A percentile compares a stretch with the other conserved stretches of the same genome.
Conservation (phyloP, 2,888 invertebrate genomes). For the Hecatera dysodea region DNA sequence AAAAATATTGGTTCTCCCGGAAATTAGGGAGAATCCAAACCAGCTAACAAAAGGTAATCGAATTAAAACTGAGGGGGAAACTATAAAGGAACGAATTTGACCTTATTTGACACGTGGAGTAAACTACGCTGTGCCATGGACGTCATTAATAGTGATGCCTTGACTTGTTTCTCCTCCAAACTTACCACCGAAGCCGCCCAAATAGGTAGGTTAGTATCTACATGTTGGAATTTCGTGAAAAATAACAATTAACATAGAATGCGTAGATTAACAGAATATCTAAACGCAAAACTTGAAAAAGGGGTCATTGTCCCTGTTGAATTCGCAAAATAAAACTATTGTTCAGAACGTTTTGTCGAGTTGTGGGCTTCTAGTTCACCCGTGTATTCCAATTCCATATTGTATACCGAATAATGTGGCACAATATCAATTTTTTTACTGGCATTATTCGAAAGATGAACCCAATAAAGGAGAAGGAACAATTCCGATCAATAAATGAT, state of each 20-base stretch:
- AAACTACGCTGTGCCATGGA: background rate
- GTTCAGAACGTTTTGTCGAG: too few species aligned
- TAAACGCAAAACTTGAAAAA: too few species aligned
- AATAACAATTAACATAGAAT: too few species aligned
- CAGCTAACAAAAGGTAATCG: background rate
- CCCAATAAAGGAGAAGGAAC: background rate
- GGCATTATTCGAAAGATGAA: background rate
- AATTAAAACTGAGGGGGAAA: background rate
- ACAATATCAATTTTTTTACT: background rate
- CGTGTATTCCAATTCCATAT: too few species aligned
- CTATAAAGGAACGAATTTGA: background rate
- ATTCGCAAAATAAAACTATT: too few species aligned
- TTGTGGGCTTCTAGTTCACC: too few species aligned
- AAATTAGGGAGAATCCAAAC: background rate
- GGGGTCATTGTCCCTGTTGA: too few species aligned
- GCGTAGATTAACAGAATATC: too few species aligned
- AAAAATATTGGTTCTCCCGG: background rate
- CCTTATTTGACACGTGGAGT: background rate
- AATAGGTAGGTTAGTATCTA: background rate
- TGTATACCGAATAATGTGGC: too few species aligned
- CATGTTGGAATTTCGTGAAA: too few species aligned
- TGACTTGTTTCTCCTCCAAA: constrained; percentile 7
- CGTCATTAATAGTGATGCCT: background rate
- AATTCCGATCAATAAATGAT: background rate
- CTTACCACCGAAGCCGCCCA: too few species aligned